These are phyloP conservation scores for Palloptera scutellata DNA, from an alignment of 2,888 invertebrate species.

Conservation along the genomic window DNA sequence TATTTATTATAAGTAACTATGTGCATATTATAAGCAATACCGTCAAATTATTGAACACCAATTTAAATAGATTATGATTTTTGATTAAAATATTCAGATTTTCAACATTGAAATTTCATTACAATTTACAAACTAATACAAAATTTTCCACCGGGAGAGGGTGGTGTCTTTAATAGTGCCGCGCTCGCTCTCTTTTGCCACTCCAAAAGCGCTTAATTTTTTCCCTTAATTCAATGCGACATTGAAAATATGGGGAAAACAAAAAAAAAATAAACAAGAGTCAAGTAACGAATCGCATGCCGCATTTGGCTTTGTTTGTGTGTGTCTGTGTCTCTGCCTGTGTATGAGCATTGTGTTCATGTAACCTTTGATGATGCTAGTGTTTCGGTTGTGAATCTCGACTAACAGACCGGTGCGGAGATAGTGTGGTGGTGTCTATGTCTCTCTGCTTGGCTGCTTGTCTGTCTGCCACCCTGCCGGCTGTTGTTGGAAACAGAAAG, in stretches of 20 bases:
- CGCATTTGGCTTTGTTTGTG: conserved; percentile 34
- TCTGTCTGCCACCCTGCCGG: conserved; percentile 32
- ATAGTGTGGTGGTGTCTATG: conserved; percentile 9
- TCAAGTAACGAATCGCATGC: neutral
- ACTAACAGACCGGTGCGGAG: neutral
- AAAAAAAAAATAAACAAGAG: neutral
- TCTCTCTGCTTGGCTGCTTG: conserved; percentile 29
- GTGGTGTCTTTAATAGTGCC: too few relatives aligned
- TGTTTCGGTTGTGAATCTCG: conserved; percentile 20
- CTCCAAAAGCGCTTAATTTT: neutral
- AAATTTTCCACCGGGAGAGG: too few relatives aligned
- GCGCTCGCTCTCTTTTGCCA: too few relatives aligned
- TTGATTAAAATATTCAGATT: too few relatives aligned
- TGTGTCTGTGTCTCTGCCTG: conserved; percentile 13
- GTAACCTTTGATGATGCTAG: conserved; percentile 33
- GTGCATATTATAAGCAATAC: too few relatives aligned
- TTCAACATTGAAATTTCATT: too few relatives aligned
- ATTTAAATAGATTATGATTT: too few relatives aligned
- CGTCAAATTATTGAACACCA: too few relatives aligned
- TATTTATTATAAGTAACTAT: too few relatives aligned
- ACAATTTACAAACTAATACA: too few relatives aligned
- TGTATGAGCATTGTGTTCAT: conserved; percentile 8
- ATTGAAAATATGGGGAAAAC: conserved; percentile 50
- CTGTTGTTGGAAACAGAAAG: conserved; percentile 14
- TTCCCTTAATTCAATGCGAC: conserved; percentile 57